phyloP scores from a whole-genome alignment of 2,888 invertebrate species.

The Harpagoxenus sublaevis region DNA sequence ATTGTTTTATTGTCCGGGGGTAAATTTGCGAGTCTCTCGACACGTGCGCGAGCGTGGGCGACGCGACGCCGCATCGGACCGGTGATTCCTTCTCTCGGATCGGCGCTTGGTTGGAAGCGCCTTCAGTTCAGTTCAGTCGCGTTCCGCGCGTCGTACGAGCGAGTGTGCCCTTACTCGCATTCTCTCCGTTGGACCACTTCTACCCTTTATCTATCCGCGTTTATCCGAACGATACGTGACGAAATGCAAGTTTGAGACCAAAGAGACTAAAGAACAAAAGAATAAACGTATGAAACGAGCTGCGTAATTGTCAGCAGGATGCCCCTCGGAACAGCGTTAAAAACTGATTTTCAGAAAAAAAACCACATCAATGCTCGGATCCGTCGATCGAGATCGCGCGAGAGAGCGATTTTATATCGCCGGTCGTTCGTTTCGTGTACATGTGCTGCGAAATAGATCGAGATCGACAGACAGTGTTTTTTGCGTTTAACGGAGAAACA shows the following conservation, averaged over 20 bases:
- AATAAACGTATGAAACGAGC: background rate
- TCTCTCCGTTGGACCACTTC: conserved; percentile 13
- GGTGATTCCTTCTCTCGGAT: conserved; percentile 51
- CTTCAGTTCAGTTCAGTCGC: conserved; percentile 82
- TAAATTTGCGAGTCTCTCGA: conserved; percentile 22
- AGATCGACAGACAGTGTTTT: conserved; percentile 26
- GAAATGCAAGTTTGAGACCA: conserved; percentile 1
- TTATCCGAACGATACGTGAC: background rate
- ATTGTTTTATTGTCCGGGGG: background rate
- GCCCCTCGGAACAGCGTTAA: background rate
- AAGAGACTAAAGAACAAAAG: background rate
- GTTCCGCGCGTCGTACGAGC: conserved; percentile 82
- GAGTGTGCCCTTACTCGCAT: conserved; percentile 71
- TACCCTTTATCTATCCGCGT: background rate
- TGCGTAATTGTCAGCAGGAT: background rate
- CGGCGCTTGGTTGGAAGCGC: conserved; percentile 33
- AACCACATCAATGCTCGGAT: background rate
- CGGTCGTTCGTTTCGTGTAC: background rate
- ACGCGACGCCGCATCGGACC: conserved; percentile 53
- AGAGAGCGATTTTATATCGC: background rate
- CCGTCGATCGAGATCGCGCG: background rate
- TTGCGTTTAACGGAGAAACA: background rate
- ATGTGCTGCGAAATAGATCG: background rate
- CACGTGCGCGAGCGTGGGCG: conserved; percentile 64
- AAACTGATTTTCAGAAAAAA: conserved; percentile 5